Evolutionary conservation across 2,888 invertebrate species (phyloP).

Genomic region (Blera fallax): DNA sequence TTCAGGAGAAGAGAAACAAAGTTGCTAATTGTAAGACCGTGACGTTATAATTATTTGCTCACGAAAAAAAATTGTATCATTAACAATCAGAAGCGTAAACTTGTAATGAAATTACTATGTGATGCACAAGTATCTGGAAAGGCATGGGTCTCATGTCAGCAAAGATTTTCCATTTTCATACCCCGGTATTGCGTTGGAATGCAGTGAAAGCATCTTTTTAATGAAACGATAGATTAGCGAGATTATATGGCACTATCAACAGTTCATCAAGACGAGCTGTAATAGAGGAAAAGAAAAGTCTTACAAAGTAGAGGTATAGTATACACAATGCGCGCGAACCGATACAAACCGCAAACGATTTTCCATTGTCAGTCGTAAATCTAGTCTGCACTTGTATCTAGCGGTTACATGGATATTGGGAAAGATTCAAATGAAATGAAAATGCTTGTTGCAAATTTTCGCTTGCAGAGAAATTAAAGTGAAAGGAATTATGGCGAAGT

Average conservation of each 20-base stretch:
- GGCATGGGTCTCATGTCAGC: neutral
- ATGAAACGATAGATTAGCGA: neutral
- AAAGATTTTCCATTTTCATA: neutral
- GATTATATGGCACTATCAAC: neutral
- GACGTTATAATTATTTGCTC: neutral
- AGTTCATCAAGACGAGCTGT: neutral
- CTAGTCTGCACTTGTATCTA: neutral
- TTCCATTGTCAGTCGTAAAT: neutral
- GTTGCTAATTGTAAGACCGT: conserved; percentile 16
- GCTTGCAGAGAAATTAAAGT: neutral
- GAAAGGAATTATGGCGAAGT: neutral
- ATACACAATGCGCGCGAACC: no score
- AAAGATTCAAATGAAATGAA: neutral
- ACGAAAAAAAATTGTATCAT: neutral
- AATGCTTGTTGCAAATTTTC: neutral
- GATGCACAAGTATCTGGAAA: neutral
- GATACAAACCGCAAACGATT: neutral
- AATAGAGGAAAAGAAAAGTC: neutral
- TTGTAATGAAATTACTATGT: neutral
- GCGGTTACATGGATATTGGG: neutral
- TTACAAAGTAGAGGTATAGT: no score
- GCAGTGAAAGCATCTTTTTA: conserved; percentile 12
- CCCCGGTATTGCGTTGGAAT: neutral
- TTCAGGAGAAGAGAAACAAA: neutral
- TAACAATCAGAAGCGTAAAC: neutral